Evolutionary conservation across 2,888 invertebrate species (phyloP).

Genomic region (Byasa hedistus): DNA sequence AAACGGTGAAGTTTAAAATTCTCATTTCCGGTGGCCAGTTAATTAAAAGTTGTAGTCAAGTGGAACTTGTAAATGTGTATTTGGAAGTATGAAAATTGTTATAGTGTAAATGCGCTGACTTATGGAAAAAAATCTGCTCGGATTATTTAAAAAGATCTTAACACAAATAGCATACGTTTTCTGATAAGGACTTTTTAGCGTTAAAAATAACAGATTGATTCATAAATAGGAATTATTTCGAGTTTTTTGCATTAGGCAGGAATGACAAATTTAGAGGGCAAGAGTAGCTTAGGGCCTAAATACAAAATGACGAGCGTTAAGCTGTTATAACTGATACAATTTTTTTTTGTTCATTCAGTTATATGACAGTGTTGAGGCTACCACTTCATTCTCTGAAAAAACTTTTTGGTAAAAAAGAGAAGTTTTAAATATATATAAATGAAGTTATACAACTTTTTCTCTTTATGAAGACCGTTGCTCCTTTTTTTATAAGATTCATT

Average conservation of each 20-base stretch:
- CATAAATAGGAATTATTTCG: conserved; percentile 44
- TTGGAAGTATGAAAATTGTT: conserved; percentile 54
- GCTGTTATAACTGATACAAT: conserved; percentile 3
- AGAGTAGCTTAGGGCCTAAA: conserved; percentile 58
- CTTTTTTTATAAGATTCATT: conserved; percentile 1
- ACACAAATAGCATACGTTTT: conserved; percentile 19
- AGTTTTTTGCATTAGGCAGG: conserved; percentile 53
- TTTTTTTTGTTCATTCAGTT: background rate
- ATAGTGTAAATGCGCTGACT: conserved; percentile 19
- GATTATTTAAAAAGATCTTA: conserved; percentile 15
- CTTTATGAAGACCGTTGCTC: background rate
- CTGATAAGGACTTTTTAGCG: background rate
- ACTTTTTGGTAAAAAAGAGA: background rate
- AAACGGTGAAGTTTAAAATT: conserved; percentile 21
- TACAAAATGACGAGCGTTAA: conserved; percentile 26
- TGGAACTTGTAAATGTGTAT: conserved; percentile 55
- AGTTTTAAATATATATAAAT: background rate
- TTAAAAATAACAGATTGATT: conserved; percentile 23
- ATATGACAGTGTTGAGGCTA: conserved; percentile 20
- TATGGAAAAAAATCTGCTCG: conserved; percentile 26
- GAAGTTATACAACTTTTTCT: background rate
- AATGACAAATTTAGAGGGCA: conserved; percentile 43
- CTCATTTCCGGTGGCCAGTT: conserved; percentile 61
- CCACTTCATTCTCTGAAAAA: background rate
- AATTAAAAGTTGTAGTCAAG: conserved; percentile 43